These are phyloP conservation scores for Ecdyonurus torrentis DNA, from an alignment of 2,888 invertebrate species.

Conservation along the genomic window DNA sequence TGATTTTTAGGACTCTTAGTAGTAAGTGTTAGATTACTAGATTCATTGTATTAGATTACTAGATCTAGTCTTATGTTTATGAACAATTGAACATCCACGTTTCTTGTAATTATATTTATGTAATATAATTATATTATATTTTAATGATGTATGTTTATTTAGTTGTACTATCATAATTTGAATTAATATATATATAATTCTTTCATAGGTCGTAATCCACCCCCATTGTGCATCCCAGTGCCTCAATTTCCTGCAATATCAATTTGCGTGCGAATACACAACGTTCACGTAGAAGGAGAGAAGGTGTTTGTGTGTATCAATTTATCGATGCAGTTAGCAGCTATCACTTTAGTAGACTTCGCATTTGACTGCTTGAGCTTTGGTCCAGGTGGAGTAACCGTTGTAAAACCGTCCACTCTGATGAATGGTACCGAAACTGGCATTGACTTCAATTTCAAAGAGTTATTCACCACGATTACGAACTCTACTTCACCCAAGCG, in stretches of 20 bases:
- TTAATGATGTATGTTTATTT: too few species aligned
- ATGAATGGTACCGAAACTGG: too few species aligned
- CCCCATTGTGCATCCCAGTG: conserved; percentile 13
- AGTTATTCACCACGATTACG: too few species aligned
- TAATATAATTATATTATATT: too few species aligned
- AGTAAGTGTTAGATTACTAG: too few species aligned
- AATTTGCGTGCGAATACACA: conserved; percentile 11
- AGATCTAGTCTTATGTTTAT: too few species aligned
- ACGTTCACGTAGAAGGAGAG: conserved; percentile 9
- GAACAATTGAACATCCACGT: too few species aligned
- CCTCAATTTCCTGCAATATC: conserved; percentile 12
- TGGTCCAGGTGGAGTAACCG: conserved; percentile 17
- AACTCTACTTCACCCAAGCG: too few species aligned
- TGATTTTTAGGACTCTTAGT: too few species aligned
- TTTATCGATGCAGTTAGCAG: conserved; percentile 9
- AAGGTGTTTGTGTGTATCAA: conserved; percentile 11
- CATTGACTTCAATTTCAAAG: too few species aligned
- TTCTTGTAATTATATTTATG: too few species aligned
- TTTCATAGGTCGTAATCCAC: conserved; percentile 11
- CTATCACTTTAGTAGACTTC: conserved; percentile 9
- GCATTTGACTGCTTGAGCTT: conserved; percentile 19
- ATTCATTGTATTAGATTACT: too few species aligned
- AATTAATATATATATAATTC: neutral
- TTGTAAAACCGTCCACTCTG: conserved; percentile 15
- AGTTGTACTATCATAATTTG: neutral